Base-by-base conservation (phyloP, 2,113 vertebrate species). In the Dipodomys stephensi region DNA sequence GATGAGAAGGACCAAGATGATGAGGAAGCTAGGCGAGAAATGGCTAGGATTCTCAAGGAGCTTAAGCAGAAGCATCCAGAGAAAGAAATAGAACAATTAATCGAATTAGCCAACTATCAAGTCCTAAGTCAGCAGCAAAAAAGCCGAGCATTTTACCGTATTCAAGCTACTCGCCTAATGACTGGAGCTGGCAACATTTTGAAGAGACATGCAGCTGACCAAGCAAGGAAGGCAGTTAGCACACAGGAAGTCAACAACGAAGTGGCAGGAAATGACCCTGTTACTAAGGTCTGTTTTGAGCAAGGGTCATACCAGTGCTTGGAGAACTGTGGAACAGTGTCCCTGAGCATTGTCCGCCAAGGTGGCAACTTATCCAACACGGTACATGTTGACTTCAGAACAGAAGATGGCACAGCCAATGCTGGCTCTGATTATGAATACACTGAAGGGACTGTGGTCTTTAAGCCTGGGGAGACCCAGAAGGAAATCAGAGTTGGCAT, bases 41-140 rank as follows among this genome's bases (percentile, higher is more conserved):
- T 99, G 98, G 98, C 99, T 10, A 97, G 98, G 83, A 99, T 99
- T 91, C 98, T 99, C 92, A 99, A 99, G 92, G 99, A 99, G 91
- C 98, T 99, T 91, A 99, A 99, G 93, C 99, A 99, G 95, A 99
- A 99, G 83, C 98, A 99, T 76, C 99, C 99, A 0, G 99, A 99
- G 19, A 99, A 99, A 94, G 99, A 99, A 88, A 98, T 98, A 28
- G 99, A 99, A 92, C 99, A 99, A 93, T 95, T 99, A 69, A 98
- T 99, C 62, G 99, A 99, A 94, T 46, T 99, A 7, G 99, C 99
- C 4, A 99, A 99, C 95, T 99, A 99, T 97, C 99, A 99, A 85
- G 98, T 99, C 53, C 97, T 99, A 69, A 99, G 98, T 94, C 99
- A 99, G 88, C 99, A 99, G 87, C 99, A 99, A 96, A 99, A 99